Evolutionary conservation across 2,113 vertebrate genomes (phyloP).

Genomic region (Arvicanthis niloticus): DNA sequence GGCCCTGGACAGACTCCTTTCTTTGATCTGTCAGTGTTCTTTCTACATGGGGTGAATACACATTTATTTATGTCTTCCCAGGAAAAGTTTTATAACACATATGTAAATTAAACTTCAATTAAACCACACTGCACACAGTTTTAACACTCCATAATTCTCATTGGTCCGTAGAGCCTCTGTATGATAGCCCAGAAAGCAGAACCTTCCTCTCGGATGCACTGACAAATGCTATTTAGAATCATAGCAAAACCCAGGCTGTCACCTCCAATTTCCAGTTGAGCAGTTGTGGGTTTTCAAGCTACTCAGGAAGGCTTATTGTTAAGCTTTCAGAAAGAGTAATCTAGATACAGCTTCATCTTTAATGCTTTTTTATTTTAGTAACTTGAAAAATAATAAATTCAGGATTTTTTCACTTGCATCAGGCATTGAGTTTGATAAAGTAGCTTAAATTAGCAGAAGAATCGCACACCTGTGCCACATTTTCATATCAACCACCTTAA

Average conservation of each 20-base stretch:
- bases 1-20: neutral
- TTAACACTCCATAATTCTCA: neutral
- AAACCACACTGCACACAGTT: neutral
- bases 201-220: neutral
- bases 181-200: too few species aligned
- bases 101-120: neutral
- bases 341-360: slow-evolving; percentile 54
- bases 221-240: neutral
- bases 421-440: slow-evolving; percentile 77
- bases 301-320: slow-evolving; percentile 8
- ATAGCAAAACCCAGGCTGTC: neutral
- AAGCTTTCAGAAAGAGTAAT: slow-evolving; percentile 38
- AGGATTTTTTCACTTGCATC: slow-evolving; percentile 71
- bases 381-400: slow-evolving; percentile 72
- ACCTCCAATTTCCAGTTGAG: neutral
- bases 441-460: slow-evolving; percentile 79
- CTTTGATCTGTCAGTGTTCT: neutral
- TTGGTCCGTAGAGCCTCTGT: neutral
- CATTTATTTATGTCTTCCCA: neutral
- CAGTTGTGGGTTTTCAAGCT: neutral
- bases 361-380: slow-evolving; percentile 60
- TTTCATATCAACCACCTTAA: slow-evolving; percentile 72
- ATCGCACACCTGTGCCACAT: slow-evolving; percentile 82
- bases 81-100: neutral
- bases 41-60: neutral